Conservation (phyloP, 2,113 vertebrate genomes). For the Pardalotus punctatus region DNA sequence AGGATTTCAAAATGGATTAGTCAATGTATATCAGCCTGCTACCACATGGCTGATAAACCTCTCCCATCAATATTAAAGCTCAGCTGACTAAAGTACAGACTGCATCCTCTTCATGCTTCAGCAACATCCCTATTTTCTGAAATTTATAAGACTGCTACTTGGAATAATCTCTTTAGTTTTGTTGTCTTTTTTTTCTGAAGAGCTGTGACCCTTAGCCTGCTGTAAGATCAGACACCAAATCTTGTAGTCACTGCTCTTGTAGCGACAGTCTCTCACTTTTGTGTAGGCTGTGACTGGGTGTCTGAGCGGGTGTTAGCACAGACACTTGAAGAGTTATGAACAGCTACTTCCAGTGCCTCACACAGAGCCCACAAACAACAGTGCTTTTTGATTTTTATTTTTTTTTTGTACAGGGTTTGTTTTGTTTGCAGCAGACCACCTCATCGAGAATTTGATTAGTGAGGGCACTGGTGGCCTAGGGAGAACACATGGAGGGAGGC, state of each 20-base stretch:
- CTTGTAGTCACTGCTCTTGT: neutral
- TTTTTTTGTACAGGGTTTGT: neutral
- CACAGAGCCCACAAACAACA: neutral
- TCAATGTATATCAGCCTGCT: slow-evolving; percentile 7
- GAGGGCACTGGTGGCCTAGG: neutral
- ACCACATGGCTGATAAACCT: slow-evolving; percentile 43
- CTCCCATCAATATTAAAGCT: neutral
- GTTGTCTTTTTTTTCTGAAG: neutral
- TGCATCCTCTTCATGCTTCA: slow-evolving; percentile 19
- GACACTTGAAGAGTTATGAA: neutral
- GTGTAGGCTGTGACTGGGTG: rapidly evolving
- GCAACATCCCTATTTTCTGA: neutral
- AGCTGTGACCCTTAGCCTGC: neutral
- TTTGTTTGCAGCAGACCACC: neutral
- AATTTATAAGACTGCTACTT: slow-evolving; percentile 17
- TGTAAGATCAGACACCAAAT: neutral
- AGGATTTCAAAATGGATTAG: slow-evolving; percentile 43
- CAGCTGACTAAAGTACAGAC: neutral
- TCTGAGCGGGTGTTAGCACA: neutral
- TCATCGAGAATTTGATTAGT: neutral
- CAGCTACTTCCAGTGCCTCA: neutral
- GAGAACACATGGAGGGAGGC: neutral
- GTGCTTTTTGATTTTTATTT: neutral
- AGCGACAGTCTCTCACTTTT: neutral
- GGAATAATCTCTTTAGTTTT: neutral